Evolutionary conservation across 2,888 invertebrate genomes (phyloP), one percentile per base, ranked within the genome.

Genomic region (Venusia cambrica): DNA sequence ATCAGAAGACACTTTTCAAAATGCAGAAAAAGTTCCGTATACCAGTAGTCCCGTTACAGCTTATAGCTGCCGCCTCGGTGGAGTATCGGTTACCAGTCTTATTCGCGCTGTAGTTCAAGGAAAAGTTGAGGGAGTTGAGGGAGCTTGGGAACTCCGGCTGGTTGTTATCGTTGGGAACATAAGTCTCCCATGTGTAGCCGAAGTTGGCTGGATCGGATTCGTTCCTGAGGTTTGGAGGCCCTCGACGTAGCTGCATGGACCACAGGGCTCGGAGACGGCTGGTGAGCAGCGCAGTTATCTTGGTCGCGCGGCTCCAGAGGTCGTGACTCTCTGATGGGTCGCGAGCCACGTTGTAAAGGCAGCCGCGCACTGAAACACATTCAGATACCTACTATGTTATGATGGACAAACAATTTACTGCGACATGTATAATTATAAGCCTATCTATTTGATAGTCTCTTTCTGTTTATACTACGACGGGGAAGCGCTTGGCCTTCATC

Each of bases 271-370:
- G 89, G 51, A 51, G 87, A 74, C 63, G 77, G 49, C 59, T 89
- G 60, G 68, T 73, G 2, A 85, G 46, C 7, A 76, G 35, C 0
- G 54, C 48, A 1, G 72, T 89, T 5, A 91, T 89, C 45, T 87
- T 87, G 2, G 84, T 84, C 4, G 89, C 89, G 31, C 72, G 77
- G 25, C 71, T 62, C 63, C 90, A 88, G 22, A 91, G 62, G 57
- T 96, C 93, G 53, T 90, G 90, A 30, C 91, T 91, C 68, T 96
- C 96, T 57, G 94, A 92, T 0, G 96, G 95, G 69, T 96, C 96
- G 28, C 89, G 88, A 0, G 90, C 89, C 20, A 96, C 90, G 64
- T 96, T 92, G 73, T 91, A 96, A 5, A 93, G 83, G 54, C 93
- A 93, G n/a, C 91, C 90, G 2, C 89, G 87, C 17, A 71, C 90